Evolutionary conservation across 2,888 invertebrate species (phyloP).

Genomic region (Phortica magna): DNA sequence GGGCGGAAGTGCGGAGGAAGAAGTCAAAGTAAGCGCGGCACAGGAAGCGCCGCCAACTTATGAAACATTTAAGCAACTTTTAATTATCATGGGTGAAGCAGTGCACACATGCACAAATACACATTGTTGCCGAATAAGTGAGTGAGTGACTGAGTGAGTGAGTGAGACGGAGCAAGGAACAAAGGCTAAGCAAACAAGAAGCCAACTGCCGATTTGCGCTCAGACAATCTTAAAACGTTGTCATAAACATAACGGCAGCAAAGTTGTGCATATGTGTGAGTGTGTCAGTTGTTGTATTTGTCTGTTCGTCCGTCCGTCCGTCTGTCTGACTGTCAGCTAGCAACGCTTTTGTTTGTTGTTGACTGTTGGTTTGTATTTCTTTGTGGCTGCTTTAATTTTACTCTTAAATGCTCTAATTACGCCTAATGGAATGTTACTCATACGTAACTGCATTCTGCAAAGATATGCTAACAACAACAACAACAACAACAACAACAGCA

Average conservation of each 20-base stretch:
- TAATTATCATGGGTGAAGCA: constrained; percentile 61
- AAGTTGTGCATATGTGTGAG: too few species aligned
- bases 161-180: not conserved
- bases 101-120: not conserved
- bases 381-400: constrained; percentile 10
- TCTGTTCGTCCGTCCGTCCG: not conserved
- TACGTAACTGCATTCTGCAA: not conserved
- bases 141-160: not conserved
- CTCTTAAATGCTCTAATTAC: constrained; percentile 71
- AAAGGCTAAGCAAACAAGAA: not conserved
- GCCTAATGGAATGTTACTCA: constrained; percentile 66
- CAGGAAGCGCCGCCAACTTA: constrained; percentile 65
- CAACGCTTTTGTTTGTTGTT: not conserved
- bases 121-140: not conserved
- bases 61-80: constrained; percentile 71
- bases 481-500: not conserved
- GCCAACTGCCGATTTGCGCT: not conserved
- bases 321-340: not conserved
- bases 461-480: not conserved
- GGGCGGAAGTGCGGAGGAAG: constrained; percentile 9
- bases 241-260: not conserved
- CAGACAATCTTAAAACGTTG: not conserved
- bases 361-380: not conserved
- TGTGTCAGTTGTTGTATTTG: not conserved
- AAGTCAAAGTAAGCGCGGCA: constrained; percentile 11